Evolutionary conservation across 2,888 invertebrate genomes (phyloP).

Genomic region (Xylocampa areola): DNA sequence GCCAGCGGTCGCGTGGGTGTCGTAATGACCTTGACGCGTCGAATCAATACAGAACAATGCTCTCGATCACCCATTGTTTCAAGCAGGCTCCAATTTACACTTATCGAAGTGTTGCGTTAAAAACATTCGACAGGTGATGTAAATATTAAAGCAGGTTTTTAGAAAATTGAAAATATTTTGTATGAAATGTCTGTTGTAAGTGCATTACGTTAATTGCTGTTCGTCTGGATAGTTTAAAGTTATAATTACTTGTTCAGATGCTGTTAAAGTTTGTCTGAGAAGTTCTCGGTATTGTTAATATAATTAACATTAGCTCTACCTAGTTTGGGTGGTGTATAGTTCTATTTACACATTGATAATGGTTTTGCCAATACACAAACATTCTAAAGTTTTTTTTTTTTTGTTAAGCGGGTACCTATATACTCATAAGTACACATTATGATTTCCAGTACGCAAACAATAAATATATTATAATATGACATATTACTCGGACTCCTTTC

Average conservation of each 20-base stretch:
- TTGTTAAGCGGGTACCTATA: no score
- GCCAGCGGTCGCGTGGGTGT: constrained; percentile 63
- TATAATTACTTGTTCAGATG: constrained; percentile 9
- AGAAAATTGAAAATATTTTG: constrained; percentile 40
- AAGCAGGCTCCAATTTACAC: constrained; percentile 56
- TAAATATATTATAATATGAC: no score
- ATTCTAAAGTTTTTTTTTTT: no score
- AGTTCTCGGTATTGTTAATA: background rate
- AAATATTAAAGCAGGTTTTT: constrained; percentile 47
- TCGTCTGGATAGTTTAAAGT: constrained; percentile 22
- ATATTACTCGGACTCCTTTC: background rate
- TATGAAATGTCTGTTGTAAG: constrained; percentile 32
- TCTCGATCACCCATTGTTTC: constrained; percentile 77
- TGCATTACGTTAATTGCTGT: constrained; percentile 29
- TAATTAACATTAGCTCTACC: no score
- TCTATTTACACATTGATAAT: background rate
- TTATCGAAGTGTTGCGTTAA: constrained; percentile 45
- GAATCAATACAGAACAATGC: constrained; percentile 74
- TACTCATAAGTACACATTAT: no score
- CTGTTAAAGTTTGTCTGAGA: background rate
- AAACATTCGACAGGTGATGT: constrained; percentile 41
- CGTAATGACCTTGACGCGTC: constrained; percentile 72
- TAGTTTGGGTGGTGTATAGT: background rate
- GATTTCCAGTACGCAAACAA: no score
- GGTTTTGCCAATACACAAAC: no score